phyloP scores from a whole-genome alignment of 1,140 invertebrate genomes.

The Drosophila willistoni region DNA sequence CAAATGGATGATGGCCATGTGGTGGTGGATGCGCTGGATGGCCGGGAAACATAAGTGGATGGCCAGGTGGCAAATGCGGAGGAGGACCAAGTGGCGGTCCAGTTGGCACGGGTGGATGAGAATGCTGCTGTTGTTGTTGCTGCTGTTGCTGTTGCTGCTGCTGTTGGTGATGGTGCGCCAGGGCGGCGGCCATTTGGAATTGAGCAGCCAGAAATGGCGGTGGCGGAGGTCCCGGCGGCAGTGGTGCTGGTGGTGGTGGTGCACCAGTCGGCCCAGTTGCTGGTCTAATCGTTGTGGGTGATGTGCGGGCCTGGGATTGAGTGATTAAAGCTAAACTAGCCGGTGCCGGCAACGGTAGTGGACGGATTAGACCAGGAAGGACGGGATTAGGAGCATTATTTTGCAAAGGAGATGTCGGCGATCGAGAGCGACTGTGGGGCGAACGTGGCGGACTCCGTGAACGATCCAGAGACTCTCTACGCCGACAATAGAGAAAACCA shows the following conservation, averaged over 20 bases:
- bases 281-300: constrained; percentile 44
- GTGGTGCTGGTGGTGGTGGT: constrained; percentile 37
- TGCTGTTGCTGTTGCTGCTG: constrained; percentile 67
- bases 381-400: constrained; percentile 72
- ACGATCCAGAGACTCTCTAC: constrained; percentile 62
- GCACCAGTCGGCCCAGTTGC: constrained; percentile 74
- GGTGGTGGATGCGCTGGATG: constrained; percentile 80
- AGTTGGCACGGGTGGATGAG: constrained; percentile 80
- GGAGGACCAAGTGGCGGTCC: constrained; percentile 69
- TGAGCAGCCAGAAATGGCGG: constrained; percentile 88
- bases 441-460: constrained; percentile 80
- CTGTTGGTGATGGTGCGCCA: constrained; percentile 83
- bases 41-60: constrained; percentile 78
- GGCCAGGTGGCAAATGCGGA: constrained; percentile 85
- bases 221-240: constrained; percentile 81
- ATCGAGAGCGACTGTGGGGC: constrained; percentile 57
- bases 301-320: constrained; percentile 49
- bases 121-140: constrained; percentile 68
- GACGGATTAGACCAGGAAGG: constrained; percentile 84
- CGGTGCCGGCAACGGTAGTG: constrained; percentile 74
- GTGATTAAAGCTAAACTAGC: constrained; percentile 72
- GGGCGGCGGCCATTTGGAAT: constrained; percentile 87
- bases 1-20: constrained; percentile 85
- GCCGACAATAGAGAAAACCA: constrained; percentile 68
- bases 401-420: constrained; percentile 43